Percentiles rank a stretch among this genome's conserved stretches.
Evolutionary conservation across 2,113 vertebrate genomes (phyloP).

Genomic region (Gasterosteus nipponicus): DNA sequence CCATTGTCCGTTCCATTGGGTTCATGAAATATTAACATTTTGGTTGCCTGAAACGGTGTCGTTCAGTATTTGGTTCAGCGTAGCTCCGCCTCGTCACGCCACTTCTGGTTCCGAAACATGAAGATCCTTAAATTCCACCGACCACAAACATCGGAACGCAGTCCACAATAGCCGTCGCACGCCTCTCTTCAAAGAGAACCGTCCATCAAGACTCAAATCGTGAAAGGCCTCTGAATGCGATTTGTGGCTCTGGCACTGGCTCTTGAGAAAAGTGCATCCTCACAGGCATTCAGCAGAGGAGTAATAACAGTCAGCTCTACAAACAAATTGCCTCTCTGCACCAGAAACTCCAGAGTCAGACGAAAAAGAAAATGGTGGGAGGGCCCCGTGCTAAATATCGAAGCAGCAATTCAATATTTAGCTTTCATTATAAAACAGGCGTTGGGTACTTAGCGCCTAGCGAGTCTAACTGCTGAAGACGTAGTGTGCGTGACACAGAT

Average conservation of each 20-base stretch:
- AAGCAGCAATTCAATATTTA: constrained; percentile 9
- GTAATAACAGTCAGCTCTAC: constrained; percentile 6
- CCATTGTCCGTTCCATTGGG: background rate
- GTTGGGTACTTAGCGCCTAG: constrained; percentile 1
- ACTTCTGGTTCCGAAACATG: background rate
- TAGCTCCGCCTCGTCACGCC: background rate
- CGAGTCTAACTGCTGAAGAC: constrained; percentile 14
- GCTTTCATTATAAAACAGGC: constrained; percentile 9
- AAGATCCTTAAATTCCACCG: background rate
- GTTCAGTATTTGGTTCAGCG: background rate
- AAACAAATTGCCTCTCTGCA: constrained; percentile 9
- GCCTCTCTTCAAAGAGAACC: background rate
- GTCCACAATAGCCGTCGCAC: too few species aligned
- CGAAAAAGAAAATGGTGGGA: constrained; percentile 1
- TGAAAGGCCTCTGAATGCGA: background rate
- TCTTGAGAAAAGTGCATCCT: background rate
- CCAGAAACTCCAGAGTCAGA: constrained; percentile 5
- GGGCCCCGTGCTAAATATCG: constrained; percentile 15
- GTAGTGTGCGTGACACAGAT: constrained; percentile 8
- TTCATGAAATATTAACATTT: background rate
- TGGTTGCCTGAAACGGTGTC: background rate
- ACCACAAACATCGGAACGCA: background rate
- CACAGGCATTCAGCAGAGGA: constrained; percentile 3
- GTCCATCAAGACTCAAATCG: background rate
- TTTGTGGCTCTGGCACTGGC: background rate